Evolutionary conservation across 2,113 vertebrate species (phyloP), one percentile per base, ranked within the genome.

Genomic region (Xerus inauris): DNA sequence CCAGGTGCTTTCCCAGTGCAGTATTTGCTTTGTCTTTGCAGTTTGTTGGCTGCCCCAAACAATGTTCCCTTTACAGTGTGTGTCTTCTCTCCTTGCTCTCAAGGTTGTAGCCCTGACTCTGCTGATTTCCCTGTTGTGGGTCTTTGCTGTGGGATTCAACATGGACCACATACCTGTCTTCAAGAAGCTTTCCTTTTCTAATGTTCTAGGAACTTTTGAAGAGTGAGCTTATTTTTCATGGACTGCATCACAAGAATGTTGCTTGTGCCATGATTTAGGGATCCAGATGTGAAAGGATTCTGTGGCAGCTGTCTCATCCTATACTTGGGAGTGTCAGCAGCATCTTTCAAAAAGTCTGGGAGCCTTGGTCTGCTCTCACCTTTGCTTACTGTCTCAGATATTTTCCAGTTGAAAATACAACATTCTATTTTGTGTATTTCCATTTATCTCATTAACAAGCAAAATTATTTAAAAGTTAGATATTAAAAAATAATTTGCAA

Each of bases 391-490:
- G 71, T 17, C 5, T 73, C 16, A n/a, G 22, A 54, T 73, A 45
- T 45, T 83, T 96, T 64, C 54, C 19, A 77, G 20, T 9, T 86
- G 71, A 86, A 28, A 8, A 83, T 26, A 10, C 19, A 20, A n/a
- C n/a, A n/a, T 64, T 95, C 16, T 49, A 0, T 82, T 91, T 87
- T 83, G 16, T 71, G 5, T 94, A 73, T 95, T 97, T 80, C 57
- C 38, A 45, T 82, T 87, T 79, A 77, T 38, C 51, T 73, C 54
- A 42, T 32, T 16, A 83, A 71, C 6, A 87, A 91, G 8, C 32
- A 82, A 69, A 73, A 51, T 6, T 69, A 80, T 73, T 84, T 91
- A 93, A 65, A 73, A 38, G 22, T 88, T 42, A 95, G 12, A 9
- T 77, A n/a, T 42, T 17, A 71, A 75, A 73, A 42, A 47, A 16